Conservation (phyloP, 2,113 vertebrate species). For the Indicator indicator region DNA sequence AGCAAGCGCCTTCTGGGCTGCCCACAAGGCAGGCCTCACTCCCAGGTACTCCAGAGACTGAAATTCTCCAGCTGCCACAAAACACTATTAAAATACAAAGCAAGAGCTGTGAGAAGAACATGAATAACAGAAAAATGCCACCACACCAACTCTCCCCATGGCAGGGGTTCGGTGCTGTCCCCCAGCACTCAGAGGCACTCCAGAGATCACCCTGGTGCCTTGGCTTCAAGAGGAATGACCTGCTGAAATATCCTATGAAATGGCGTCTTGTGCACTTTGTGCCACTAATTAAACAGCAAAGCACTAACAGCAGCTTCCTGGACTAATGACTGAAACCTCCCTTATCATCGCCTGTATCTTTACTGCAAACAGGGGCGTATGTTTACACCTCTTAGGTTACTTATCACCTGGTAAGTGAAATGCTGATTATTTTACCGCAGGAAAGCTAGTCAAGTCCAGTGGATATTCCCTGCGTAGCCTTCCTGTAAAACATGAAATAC, state of each 20-base stretch:
- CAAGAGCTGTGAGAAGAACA: fast-evolving
- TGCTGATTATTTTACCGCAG: not conserved
- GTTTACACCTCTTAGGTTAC: not conserved
- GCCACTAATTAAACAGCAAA: not conserved
- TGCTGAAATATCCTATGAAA: not conserved
- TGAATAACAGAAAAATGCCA: fast-evolving
- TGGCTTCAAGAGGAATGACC: not conserved
- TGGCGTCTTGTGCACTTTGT: not conserved
- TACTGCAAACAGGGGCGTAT: not conserved
- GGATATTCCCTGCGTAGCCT: fast-evolving
- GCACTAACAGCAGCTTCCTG: not conserved
- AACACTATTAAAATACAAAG: not conserved
- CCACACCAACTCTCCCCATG: fast-evolving
- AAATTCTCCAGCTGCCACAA: not conserved
- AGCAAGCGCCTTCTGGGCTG: not conserved
- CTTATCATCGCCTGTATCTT: not conserved
- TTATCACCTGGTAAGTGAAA: not conserved
- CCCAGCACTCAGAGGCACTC: not conserved
- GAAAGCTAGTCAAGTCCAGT: not conserved
- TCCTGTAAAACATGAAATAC: fast-evolving
- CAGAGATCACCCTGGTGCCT: not conserved
- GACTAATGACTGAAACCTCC: not conserved
- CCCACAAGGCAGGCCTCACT: not conserved
- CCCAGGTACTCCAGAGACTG: not conserved
- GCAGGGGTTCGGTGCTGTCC: fast-evolving